phyloP scores from a whole-genome alignment of 2,113 vertebrate species.

The Zosterops pallidus region DNA sequence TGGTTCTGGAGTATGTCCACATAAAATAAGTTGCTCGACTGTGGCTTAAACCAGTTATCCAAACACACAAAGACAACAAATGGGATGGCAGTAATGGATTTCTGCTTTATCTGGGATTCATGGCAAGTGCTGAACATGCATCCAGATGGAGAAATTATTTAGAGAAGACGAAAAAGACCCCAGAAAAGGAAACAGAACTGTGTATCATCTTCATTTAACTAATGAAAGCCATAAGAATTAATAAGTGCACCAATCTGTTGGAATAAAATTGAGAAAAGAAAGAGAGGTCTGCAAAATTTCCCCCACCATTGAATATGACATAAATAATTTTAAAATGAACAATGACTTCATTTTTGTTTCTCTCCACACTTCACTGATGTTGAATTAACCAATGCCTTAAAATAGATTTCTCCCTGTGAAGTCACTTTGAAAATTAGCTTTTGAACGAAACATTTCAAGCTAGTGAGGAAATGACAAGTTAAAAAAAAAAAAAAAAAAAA shows the following conservation, averaged over 20 bases:
- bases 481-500: background rate
- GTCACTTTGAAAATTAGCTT: background rate
- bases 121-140: background rate
- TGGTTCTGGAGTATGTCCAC: background rate
- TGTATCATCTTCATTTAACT: conserved; percentile 31
- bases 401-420: conserved; percentile 27
- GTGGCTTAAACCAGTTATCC: background rate
- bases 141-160: conserved; percentile 42
- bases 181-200: conserved; percentile 30
- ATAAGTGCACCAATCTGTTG: conserved; percentile 31
- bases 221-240: conserved; percentile 65
- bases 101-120: conserved; percentile 27
- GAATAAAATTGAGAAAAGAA: conserved; percentile 45
- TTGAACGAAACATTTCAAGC: background rate
- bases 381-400: conserved; percentile 10
- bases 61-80: conserved; percentile 5
- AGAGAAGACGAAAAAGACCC: background rate
- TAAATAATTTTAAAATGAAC: conserved; percentile 10
- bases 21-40: background rate
- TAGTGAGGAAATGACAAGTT: background rate
- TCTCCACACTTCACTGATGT: background rate
- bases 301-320: background rate
- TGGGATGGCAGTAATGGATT: background rate
- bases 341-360: conserved; percentile 43
- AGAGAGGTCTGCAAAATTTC: conserved; percentile 25